Percentiles rank a stretch among this genome's conserved stretches.
These are phyloP conservation scores for Portunus trituberculatus DNA, from an alignment of 1,140 invertebrate genomes.

Conservation along the genomic window DNA sequence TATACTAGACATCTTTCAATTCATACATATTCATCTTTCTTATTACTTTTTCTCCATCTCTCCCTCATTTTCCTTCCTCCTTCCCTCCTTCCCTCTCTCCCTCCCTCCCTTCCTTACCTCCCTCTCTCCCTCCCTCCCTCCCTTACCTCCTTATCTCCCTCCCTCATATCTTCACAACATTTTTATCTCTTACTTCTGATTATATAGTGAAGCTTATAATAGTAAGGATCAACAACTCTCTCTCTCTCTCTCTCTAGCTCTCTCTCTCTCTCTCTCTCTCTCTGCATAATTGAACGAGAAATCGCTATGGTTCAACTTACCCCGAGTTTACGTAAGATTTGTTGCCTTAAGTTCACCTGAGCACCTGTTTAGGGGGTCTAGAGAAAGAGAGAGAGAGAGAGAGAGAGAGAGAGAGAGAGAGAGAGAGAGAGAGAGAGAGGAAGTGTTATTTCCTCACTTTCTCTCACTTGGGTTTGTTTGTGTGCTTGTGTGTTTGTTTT, in stretches of 20 bases:
- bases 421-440: not conserved
- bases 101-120: not conserved
- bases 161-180: not conserved
- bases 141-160: not conserved
- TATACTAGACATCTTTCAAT: too few species aligned
- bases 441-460: not conserved
- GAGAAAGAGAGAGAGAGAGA: too few species aligned
- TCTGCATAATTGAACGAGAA: not conserved
- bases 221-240: not conserved
- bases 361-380: not conserved
- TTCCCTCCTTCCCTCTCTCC: too few species aligned
- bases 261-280: not conserved
- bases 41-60: too few species aligned
- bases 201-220: too few species aligned
- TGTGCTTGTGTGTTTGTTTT: not conserved
- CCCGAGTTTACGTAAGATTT: too few species aligned
- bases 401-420: too few species aligned
- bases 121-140: not conserved
- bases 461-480: not conserved
- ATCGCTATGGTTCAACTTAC: not conserved
- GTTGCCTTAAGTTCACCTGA: too few species aligned
- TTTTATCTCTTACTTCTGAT: not conserved
- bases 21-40: too few species aligned
- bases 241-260: slow-evolving; percentile 25
- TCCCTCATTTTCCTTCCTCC: too few species aligned